Base-by-base conservation (phyloP, 2,797 vertebrate species). In the Tenualosa ilisha region DNA sequence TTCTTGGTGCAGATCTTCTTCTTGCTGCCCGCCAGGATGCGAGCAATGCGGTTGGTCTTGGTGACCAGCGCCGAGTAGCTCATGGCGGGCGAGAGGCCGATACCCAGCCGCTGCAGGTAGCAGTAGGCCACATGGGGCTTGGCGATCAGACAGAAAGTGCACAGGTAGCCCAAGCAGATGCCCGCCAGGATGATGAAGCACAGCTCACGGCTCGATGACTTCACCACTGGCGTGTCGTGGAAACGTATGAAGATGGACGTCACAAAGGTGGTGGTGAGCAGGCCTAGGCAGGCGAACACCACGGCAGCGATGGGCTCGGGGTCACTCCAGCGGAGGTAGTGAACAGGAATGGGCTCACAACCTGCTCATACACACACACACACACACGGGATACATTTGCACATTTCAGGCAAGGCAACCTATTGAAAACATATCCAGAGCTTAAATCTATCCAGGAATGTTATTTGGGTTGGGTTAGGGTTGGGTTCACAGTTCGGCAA, bases 1-100 rank as follows among this genome's bases (percentile, higher is more conserved):
- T 99, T 99, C 95, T 99, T 99, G 89, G 98, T 99, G 91, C 98
- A 99, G 90, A 99, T 99, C 93, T 99, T 99, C 94, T 99, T 99
- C 92, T 99, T 99, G 94, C 98, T 99, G 88, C 98, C 98, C 22
- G 98, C 98, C 88, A 99, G 93, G 93, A 99, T 99, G 85, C 98
- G 95, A 0, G 98, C 98, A n/a, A 99, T 99, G 83, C 98, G 98
- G 90, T 97, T 97, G 75, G 97, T 97, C 92, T 99, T 99, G 50
- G 98, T 99, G 86, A 99, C 98, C 0, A 99, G 93, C 20, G 98
- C 98, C 0, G 98, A 99, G 91, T 99, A 99, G 91, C 98, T 99
- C 98, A 99, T 99, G 87, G 98, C 98, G 0, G 98, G 98, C 0
- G 98, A 99, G 61, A 99, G 96, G 81, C 98, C 98, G 0, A 99